Conservation (phyloP, 2,113 vertebrate genomes). For the Pogona vitticeps region DNA sequence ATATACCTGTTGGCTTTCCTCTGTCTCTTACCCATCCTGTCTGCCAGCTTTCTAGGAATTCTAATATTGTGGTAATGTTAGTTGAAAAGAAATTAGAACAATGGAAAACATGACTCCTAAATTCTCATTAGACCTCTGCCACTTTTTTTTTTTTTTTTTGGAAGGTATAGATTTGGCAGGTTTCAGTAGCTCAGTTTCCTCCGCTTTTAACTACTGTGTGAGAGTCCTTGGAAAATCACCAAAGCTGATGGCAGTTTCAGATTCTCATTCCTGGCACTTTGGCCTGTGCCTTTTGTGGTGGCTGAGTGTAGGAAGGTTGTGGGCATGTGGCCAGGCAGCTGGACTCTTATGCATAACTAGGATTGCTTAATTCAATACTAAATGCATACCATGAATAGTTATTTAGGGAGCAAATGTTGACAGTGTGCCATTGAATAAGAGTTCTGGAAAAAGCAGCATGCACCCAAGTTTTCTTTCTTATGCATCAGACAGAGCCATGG, state of each 20-base stretch:
- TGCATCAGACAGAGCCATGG: background rate
- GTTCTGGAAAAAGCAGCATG: background rate
- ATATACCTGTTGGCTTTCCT: background rate
- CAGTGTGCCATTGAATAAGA: background rate
- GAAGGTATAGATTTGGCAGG: background rate
- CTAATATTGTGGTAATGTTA: background rate
- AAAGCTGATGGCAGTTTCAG: background rate
- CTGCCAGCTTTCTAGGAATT: background rate
- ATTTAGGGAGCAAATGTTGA: background rate
- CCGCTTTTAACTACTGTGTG: background rate
- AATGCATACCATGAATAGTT: background rate
- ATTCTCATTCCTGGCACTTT: background rate
- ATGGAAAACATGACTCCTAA: background rate
- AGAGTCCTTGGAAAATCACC: background rate
- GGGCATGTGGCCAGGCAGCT: background rate
- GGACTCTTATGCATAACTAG: background rate
- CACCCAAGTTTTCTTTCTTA: background rate
- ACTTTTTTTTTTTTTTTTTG: too few species aligned
- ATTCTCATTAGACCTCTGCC: background rate
- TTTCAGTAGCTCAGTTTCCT: background rate
- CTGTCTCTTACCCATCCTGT: background rate
- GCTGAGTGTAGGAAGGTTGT: background rate
- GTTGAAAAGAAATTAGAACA: background rate
- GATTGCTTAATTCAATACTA: background rate
- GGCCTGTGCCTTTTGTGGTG: background rate